A percentile compares a stretch with the other conserved stretches of the same genome.
Conservation (phyloP, 2,888 invertebrate species). For the Erebia ligea region DNA sequence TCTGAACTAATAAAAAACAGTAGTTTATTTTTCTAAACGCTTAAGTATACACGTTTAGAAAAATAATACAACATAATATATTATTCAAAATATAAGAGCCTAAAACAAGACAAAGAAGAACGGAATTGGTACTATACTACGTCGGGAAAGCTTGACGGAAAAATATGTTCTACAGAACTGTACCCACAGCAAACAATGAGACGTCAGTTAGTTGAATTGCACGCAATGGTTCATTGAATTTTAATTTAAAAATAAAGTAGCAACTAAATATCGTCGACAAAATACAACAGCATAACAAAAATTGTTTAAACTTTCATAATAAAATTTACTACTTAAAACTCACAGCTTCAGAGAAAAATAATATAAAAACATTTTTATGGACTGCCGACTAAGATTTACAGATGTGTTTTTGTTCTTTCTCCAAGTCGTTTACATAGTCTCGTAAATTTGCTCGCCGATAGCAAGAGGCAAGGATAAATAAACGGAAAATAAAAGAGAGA, state of each 20-base stretch:
- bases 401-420: constrained; percentile 25
- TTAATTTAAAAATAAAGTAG: not conserved
- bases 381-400: constrained; percentile 12
- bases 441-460: constrained; percentile 27
- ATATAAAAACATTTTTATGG: constrained; percentile 15
- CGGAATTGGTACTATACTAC: not conserved
- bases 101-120: not conserved
- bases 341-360: constrained; percentile 6
- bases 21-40: not conserved
- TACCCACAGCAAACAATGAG: too few species aligned
- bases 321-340: constrained; percentile 2
- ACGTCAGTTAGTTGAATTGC: too few species aligned
- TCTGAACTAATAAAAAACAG: not conserved
- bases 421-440: constrained; percentile 26
- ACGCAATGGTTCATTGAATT: too few species aligned
- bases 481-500: constrained; percentile 28
- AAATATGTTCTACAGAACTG: too few species aligned
- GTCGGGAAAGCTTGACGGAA: too few species aligned
- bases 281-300: not conserved
- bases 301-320: constrained; percentile 2
- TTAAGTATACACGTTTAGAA: too few species aligned
- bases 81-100: too few species aligned
- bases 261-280: not conserved
- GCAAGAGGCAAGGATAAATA: constrained; percentile 27
- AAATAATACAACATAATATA: too few species aligned